These are phyloP conservation scores for Calliphora vomitoria DNA, from an alignment of 2,888 invertebrate genomes.

Conservation along the genomic window DNA sequence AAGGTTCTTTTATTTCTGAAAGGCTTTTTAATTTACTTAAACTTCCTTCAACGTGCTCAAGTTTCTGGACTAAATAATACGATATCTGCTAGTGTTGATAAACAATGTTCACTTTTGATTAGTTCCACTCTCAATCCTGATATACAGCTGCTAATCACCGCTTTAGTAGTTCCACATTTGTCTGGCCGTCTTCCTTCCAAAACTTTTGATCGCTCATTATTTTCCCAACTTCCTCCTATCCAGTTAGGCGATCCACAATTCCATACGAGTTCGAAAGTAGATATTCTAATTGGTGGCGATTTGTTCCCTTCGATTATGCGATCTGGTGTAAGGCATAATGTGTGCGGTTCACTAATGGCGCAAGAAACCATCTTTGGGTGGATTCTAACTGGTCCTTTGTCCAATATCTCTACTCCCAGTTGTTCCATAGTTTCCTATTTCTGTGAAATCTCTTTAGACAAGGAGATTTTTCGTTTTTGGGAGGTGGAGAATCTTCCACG, in stretches of 20 bases:
- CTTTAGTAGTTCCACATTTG: conserved; percentile 12
- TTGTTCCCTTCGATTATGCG: neutral
- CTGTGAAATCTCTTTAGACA: no score
- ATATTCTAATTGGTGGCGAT: conserved; percentile 28
- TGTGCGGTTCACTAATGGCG: conserved; percentile 36
- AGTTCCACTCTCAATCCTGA: neutral
- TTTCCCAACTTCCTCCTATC: neutral
- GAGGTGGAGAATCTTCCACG: no score
- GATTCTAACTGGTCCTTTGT: conserved; percentile 45
- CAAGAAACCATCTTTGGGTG: conserved; percentile 58
- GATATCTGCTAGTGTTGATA: conserved; percentile 19
- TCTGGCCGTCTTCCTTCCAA: neutral
- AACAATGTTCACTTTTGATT: conserved; percentile 12
- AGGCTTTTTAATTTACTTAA: conserved; percentile 1
- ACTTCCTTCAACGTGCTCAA: conserved; percentile 33
- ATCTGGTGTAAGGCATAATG: neutral
- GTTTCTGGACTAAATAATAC: conserved; percentile 48
- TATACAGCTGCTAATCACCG: neutral
- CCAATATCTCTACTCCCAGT: neutral
- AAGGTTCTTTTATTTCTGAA: conserved; percentile 68
- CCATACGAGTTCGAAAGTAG: conserved; percentile 4
- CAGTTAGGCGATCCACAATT: conserved; percentile 1
- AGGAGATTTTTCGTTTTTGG: no score
- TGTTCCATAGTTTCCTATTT: no score
- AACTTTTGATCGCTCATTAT: neutral